Base-by-base conservation (phyloP, 2,113 vertebrate species). In the Lampris incognitus region DNA sequence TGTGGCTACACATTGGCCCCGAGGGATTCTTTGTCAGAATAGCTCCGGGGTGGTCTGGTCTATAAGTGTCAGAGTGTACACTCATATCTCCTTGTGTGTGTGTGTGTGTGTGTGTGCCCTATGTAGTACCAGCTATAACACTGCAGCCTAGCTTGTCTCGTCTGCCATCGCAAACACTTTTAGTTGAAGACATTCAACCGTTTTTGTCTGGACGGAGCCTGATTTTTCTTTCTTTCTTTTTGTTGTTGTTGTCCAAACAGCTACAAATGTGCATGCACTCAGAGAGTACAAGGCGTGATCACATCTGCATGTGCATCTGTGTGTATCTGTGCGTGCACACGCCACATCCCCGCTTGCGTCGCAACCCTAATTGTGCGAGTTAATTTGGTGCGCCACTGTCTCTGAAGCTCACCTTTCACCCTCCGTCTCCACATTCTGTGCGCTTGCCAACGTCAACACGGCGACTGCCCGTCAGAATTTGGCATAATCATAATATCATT, bases 31-130 rank as follows among this genome's bases (percentile, higher is more conserved):
- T 79, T 87, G 86, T 84, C 82, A 70, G 80, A 66, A 11, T 4
- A 76, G 73, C 76, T 89, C 6, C 85, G 87, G 86, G 87, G 89
- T 91, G 89, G 91, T 92, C 91, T 63, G 66, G 59, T 78, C 80
- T 83, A 50, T 63, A 76, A 74, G 79, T 80, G 72, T 83, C 67
- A 72, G 56, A 51, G 54, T 4, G 49, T 9, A 66, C 78, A 79
- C 86, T 81, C 83, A 81, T 90, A 81, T 49, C 76, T 84, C 77
- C 76, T 87, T 60, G 74, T 83, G 85, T 86, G 87, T 40, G 37
- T n/a, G 10, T 56, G 13, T 36, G 24, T 7, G 38, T 65, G 72
- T 87, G 85, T 79, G 78, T 82, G 85, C 80, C 68, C 82, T 65
- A 39, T 6, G 13, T 10, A 51, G 50, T 51, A 4, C 6, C 11